Evolutionary conservation across 2,888 invertebrate species (phyloP), one percentile per base, ranked within the genome.

Genomic region (Philereme transversata): DNA sequence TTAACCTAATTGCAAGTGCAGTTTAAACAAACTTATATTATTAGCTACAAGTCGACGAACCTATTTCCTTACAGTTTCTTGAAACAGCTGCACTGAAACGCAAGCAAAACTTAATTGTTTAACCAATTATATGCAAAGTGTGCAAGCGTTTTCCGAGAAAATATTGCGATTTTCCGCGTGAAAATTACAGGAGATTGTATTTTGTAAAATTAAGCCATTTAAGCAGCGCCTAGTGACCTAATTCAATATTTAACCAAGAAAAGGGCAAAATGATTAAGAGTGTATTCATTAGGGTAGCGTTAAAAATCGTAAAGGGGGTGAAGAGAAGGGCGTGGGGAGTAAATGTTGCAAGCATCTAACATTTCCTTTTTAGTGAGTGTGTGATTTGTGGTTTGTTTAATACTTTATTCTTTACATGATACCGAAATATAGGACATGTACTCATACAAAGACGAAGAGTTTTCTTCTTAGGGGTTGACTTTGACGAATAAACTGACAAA

Each of bases 201-300:
- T 84, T 81, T 74, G 60, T 72, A 76, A 82, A 83, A 86, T 86
- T 82, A 88, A 87, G 82, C 76, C 69, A 74, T 86, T 84, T 77
- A 78, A 76, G 76, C 68, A 72, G 70, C 77, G 77, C 81, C 79
- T 79, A 76, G 75, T 76, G 78, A 75, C 78, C 82, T 84, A 77
- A 83, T 86, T 86, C 86, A 88, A 87, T 84, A 87, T 88, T 89
- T 82, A 84, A 79, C 74, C 72, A 71, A 75, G 79, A 80, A 85
- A 79, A 81, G 82, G 83, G 76, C 78, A 77, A 70, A 75, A 68
- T 69, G 74, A 82, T 85, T 82, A 83, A 85, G 83, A 83, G 84
- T 83, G 80, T 82, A 80, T 83, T 83, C 80, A 82, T 85, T 82
- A 83, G 60, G 63, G 65, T 68, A 61, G 62, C 63, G 55, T 44